Conservation (phyloP, 2,113 vertebrate genomes). For the Pelodiscus sinensis region DNA sequence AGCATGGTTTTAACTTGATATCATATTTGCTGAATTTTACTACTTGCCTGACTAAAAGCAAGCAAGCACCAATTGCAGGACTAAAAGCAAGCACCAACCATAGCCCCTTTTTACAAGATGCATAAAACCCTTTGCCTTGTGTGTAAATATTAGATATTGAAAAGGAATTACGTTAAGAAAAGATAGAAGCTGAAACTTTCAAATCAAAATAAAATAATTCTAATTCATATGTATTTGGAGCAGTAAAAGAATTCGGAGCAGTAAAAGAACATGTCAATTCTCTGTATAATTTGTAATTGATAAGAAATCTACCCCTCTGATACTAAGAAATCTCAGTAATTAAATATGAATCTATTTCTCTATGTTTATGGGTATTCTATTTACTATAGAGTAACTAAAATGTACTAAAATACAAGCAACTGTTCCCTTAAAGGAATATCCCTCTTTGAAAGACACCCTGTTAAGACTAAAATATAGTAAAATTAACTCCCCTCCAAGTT, state of each 20-base stretch:
- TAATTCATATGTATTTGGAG: conserved; percentile 28
- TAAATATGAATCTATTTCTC: conserved; percentile 7
- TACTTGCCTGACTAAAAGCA: not conserved
- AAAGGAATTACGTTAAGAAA: conserved; percentile 2
- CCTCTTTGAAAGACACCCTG: not conserved
- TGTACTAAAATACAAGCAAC: not conserved
- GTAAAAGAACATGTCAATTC: conserved; percentile 15
- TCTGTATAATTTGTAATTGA: conserved; percentile 4
- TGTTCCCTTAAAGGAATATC: not conserved
- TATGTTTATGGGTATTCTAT: not conserved
- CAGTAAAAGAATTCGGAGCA: conserved; percentile 1
- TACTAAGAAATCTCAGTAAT: not conserved
- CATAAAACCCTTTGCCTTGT: not conserved
- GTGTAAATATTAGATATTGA: not conserved
- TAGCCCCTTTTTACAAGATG: not conserved
- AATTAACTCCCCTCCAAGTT: not conserved
- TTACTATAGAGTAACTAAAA: conserved; percentile 36
- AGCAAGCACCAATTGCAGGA: not conserved
- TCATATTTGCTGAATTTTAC: not conserved
- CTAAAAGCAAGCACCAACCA: not conserved
- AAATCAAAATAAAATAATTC: conserved; percentile 3
- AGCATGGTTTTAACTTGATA: not conserved
- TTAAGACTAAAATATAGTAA: not conserved
- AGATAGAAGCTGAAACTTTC: not conserved
- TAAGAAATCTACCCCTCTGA: not conserved